These are phyloP conservation scores for Eupristina koningsbergeri DNA, from an alignment of 1,140 invertebrate species.

Conservation along the genomic window DNA sequence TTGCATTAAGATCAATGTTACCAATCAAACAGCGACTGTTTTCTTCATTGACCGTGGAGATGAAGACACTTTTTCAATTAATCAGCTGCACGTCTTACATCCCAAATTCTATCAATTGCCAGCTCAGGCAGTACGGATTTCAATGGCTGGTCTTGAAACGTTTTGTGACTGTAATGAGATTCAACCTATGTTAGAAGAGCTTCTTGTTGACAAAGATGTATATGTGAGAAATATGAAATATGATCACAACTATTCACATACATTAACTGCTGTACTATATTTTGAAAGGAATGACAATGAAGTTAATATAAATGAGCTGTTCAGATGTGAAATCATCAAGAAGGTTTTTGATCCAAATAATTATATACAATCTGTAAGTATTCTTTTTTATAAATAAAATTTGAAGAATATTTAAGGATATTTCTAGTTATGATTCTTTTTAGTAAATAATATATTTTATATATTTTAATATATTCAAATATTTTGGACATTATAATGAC, in stretches of 20 bases:
- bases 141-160: constrained; percentile 76
- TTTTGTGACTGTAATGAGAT: constrained; percentile 62
- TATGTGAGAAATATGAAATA: background rate
- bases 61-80: constrained; percentile 70
- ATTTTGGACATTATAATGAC: too few relatives aligned
- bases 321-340: constrained; percentile 58
- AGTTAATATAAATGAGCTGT: constrained; percentile 61
- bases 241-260: background rate
- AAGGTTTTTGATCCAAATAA: constrained; percentile 48
- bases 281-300: constrained; percentile 49
- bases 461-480: too few relatives aligned
- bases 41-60: constrained; percentile 80
- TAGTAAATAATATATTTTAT: too few relatives aligned
- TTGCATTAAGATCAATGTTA: constrained; percentile 70
- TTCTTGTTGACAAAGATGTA: constrained; percentile 29
- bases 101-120: constrained; percentile 75
- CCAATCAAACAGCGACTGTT: constrained; percentile 71
- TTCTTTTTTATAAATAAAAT: background rate
- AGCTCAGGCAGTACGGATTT: constrained; percentile 73
- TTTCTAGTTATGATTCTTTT: too few relatives aligned
- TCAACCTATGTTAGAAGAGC: constrained; percentile 53
- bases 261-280: background rate
- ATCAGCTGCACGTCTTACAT: constrained; percentile 73
- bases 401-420: too few relatives aligned
- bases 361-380: constrained; percentile 43